phyloP scores from a whole-genome alignment of 2,113 vertebrate genomes.

The Brevimyrus niger region DNA sequence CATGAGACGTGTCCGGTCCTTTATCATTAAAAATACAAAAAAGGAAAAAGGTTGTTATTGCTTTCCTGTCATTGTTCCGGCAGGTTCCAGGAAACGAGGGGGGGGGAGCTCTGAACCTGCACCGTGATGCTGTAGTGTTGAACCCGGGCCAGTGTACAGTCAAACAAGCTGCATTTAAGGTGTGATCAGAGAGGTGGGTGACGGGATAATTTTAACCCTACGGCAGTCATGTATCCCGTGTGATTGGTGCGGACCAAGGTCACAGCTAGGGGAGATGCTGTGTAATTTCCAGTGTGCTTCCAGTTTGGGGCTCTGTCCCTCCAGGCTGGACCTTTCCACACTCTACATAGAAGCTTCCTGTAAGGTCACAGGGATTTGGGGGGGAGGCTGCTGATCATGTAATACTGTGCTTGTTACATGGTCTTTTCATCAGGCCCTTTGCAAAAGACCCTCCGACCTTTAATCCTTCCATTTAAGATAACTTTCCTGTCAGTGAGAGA shows the following conservation, averaged over 20 bases:
- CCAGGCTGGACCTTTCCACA: background rate
- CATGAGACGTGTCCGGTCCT: conserved; percentile 23
- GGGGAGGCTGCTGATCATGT: background rate
- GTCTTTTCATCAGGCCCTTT: background rate
- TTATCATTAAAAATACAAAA: conserved; percentile 29
- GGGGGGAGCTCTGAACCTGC: background rate
- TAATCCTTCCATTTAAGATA: background rate
- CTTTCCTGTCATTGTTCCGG: background rate
- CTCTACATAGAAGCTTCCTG: too few species aligned
- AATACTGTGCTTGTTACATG: background rate
- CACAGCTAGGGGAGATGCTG: background rate
- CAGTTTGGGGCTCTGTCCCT: background rate
- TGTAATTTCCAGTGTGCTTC: background rate
- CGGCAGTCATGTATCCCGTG: background rate
- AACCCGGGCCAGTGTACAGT: background rate
- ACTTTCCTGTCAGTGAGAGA: background rate
- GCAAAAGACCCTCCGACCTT: background rate
- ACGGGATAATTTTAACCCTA: background rate
- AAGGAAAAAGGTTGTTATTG: conserved; percentile 11
- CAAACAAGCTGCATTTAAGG: background rate
- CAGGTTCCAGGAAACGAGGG: background rate
- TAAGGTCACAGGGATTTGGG: background rate
- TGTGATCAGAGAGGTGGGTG: background rate
- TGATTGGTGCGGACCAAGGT: background rate
- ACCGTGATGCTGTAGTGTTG: background rate